A percentile compares a stretch with the other conserved stretches of the same genome.
Conservation (phyloP, 2,888 invertebrate species). For the Tricholauxania praeusta region DNA sequence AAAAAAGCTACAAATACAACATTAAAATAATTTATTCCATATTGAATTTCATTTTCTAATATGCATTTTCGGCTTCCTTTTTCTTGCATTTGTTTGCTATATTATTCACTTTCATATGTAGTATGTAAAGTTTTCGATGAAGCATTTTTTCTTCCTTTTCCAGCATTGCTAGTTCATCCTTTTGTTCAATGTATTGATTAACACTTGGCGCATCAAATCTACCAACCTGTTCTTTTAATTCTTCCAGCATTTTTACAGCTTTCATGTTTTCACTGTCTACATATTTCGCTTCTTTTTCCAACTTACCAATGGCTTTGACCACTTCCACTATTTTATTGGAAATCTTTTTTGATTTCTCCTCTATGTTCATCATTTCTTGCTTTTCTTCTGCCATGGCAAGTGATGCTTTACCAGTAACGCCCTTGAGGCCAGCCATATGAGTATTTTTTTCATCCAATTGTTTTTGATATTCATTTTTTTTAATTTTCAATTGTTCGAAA, state of each 20-base stretch:
- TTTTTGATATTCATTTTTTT: conserved; percentile 69
- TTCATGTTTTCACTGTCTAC: conserved; percentile 65
- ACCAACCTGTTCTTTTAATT: conserved; percentile 62
- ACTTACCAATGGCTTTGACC: conserved; percentile 64
- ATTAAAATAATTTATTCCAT: conserved; percentile 20
- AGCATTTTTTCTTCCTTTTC: conserved; percentile 65
- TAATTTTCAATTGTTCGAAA: conserved; percentile 72
- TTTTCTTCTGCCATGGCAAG: conserved; percentile 70
- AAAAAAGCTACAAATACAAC: neutral
- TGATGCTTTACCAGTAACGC: conserved; percentile 70
- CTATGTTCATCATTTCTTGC: conserved; percentile 65
- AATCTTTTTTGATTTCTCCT: conserved; percentile 64
- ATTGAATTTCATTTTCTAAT: conserved; percentile 26
- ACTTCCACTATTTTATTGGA: conserved; percentile 65
- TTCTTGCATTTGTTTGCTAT: conserved; percentile 50
- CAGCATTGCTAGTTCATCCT: conserved; percentile 66
- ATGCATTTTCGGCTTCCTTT: conserved; percentile 15
- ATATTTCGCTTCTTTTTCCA: conserved; percentile 63
- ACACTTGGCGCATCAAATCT: conserved; percentile 70
- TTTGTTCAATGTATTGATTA: conserved; percentile 70
- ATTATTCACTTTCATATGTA: conserved; percentile 62
- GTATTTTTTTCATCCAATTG: conserved; percentile 70
- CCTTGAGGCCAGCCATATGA: conserved; percentile 70
- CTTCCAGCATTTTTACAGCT: conserved; percentile 60
- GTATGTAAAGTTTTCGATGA: conserved; percentile 60